A percentile compares a stretch with the other conserved stretches of the same genome.
Conservation (phyloP, 1,140 invertebrate genomes). For the Sitodiplosis mosellana region DNA sequence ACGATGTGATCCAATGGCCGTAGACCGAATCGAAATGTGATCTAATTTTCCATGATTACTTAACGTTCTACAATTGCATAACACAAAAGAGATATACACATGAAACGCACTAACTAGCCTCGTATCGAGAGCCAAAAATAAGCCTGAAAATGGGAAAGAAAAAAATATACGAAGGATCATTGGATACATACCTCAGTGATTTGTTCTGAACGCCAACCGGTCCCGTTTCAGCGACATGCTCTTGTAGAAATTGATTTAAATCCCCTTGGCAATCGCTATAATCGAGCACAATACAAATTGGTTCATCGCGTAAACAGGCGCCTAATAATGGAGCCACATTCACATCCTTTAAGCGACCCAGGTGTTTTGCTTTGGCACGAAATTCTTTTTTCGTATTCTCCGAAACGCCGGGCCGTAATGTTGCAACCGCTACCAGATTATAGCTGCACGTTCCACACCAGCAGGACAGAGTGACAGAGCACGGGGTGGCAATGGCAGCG, state of each 20-base stretch:
- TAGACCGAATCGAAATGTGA: too few species aligned
- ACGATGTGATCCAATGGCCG: too few species aligned
- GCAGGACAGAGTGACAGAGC: background rate
- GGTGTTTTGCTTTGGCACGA: constrained; percentile 46
- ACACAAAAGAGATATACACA: too few species aligned
- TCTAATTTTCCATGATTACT: too few species aligned
- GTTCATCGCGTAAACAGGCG: constrained; percentile 54
- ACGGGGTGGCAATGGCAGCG: background rate
- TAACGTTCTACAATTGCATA: too few species aligned
- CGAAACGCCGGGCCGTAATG: constrained; percentile 39
- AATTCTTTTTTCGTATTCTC: constrained; percentile 42
- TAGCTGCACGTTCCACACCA: constrained; percentile 17
- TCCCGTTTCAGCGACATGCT: constrained; percentile 49
- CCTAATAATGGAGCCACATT: constrained; percentile 64
- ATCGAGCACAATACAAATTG: constrained; percentile 47
- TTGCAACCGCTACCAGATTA: constrained; percentile 59
- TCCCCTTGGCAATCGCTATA: constrained; percentile 41
- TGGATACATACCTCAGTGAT: constrained; percentile 7
- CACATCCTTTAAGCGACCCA: constrained; percentile 52
- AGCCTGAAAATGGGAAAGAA: too few species aligned
- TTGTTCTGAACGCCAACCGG: constrained; percentile 7
- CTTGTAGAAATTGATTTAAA: constrained; percentile 58
- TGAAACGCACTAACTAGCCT: too few species aligned
- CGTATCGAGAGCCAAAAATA: too few species aligned
- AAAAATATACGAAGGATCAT: too few species aligned